Percentiles rank a stretch among this genome's conserved stretches.
phyloP scores from a whole-genome alignment of 1,140 invertebrate species.

The Gonatopus flavifemur region DNA sequence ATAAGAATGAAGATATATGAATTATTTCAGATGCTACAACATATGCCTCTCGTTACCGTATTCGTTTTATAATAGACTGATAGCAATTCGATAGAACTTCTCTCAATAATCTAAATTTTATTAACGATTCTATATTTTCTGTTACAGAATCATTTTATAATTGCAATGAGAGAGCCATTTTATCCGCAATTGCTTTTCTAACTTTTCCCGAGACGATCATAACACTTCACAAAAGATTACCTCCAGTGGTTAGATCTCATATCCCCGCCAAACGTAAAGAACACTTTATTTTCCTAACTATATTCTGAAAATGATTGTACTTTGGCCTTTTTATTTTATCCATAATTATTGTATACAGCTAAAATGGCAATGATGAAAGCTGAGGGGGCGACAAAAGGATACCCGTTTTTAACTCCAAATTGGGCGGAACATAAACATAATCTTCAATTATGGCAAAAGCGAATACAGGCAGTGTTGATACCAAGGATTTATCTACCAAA shows the following conservation, averaged over 20 bases:
- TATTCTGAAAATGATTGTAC: slow-evolving; percentile 1
- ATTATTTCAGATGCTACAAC: too few relatives aligned
- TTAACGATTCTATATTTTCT: slow-evolving; percentile 10
- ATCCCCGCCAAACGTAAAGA: slow-evolving; percentile 42
- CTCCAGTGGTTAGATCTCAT: slow-evolving; percentile 19
- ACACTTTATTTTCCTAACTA: not conserved
- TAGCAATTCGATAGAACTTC: too few relatives aligned
- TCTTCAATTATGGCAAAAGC: slow-evolving; percentile 27
- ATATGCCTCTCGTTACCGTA: too few relatives aligned
- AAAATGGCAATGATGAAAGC: not conserved
- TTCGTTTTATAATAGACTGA: too few relatives aligned
- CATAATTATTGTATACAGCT: not conserved
- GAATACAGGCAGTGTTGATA: slow-evolving; percentile 13
- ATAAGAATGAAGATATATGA: too few relatives aligned
- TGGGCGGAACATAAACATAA: slow-evolving; percentile 30
- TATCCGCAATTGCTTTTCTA: slow-evolving; percentile 49
- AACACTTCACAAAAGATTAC: slow-evolving; percentile 42
- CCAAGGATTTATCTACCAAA: too few relatives aligned
- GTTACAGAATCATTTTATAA: slow-evolving; percentile 40
- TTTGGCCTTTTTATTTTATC: not conserved
- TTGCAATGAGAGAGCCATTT: slow-evolving; percentile 46
- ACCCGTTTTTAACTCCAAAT: slow-evolving; percentile 23
- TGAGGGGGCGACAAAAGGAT: not conserved
- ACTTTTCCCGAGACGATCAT: slow-evolving; percentile 43
- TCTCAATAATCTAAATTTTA: not conserved